Conservation (phyloP, 2,113 vertebrate species). For the Pungitius pungitius region DNA sequence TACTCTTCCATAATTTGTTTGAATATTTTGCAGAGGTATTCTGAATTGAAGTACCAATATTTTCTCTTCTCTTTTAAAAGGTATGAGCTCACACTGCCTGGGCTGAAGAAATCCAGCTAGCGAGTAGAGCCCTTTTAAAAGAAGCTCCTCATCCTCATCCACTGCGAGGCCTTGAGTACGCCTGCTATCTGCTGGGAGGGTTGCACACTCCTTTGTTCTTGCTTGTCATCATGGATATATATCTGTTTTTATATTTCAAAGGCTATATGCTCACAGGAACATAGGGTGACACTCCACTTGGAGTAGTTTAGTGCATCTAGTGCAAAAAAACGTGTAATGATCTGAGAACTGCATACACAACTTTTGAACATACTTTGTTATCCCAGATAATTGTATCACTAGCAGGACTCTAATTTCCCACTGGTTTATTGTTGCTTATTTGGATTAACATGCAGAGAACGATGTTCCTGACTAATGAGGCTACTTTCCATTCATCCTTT, state of each 20-base stretch:
- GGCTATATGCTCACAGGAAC: not conserved
- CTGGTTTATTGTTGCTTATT: not conserved
- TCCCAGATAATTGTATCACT: not conserved
- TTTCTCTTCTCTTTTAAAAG: slow-evolving; percentile 50
- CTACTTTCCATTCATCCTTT: not conserved
- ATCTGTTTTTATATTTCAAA: not conserved
- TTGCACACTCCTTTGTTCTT: not conserved
- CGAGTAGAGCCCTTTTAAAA: not conserved
- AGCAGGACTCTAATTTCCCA: not conserved
- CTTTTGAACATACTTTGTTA: not conserved
- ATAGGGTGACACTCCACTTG: not conserved
- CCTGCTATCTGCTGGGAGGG: not conserved
- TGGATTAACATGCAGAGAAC: not conserved
- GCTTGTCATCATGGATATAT: not conserved
- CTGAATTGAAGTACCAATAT: not conserved
- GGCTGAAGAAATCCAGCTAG: slow-evolving; percentile 64
- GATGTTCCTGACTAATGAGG: not conserved
- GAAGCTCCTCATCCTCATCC: not conserved
- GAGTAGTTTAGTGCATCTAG: not conserved
- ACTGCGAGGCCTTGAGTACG: not conserved
- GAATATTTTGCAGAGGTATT: not conserved
- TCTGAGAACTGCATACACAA: no score
- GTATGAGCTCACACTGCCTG: slow-evolving; percentile 77
- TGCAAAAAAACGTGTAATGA: not conserved
- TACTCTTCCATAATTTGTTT: not conserved